Percentiles rank a stretch among this genome's conserved stretches.
Evolutionary conservation across 2,797 vertebrate genomes (phyloP).

Genomic region (Sebastolobus altivelis): DNA sequence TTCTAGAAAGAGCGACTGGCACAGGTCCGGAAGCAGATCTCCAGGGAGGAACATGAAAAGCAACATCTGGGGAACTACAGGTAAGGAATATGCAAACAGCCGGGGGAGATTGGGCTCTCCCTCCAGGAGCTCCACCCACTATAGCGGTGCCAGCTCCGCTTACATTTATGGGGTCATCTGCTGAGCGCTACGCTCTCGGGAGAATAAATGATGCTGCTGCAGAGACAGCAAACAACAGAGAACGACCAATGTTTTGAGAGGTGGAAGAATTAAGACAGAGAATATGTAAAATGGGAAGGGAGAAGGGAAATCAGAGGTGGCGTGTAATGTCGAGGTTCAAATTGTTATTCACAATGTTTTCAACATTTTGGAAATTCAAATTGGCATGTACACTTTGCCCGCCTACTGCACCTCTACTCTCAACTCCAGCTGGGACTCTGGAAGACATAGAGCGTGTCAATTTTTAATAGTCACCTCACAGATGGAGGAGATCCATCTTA

Average conservation of each 20-base stretch:
- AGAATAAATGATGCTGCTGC: conserved; percentile 56
- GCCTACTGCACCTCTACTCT: conserved; percentile 18
- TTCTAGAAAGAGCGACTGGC: conserved; percentile 95
- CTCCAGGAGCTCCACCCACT: conserved; percentile 36
- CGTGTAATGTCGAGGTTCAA: conserved; percentile 16
- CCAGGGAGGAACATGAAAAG: conserved; percentile 96
- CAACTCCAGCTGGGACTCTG: conserved; percentile 48
- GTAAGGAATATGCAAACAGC: conserved; percentile 80
- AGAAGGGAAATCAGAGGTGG: conserved; percentile 1
- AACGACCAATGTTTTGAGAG: conserved; percentile 30
- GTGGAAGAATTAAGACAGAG: conserved; percentile 30
- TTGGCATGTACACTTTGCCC: conserved; percentile 19
- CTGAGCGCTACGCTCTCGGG: conserved; percentile 49
- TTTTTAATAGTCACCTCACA: conserved; percentile 70
- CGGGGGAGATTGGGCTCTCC: not conserved
- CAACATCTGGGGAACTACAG: conserved; percentile 98
- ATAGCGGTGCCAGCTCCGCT: conserved; percentile 39
- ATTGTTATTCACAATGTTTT: conserved; percentile 26
- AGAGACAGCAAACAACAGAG: conserved; percentile 35
- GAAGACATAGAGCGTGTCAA: conserved; percentile 47
- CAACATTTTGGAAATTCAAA: conserved; percentile 29
- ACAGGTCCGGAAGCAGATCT: conserved; percentile 96
- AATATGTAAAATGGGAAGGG: conserved; percentile 30
- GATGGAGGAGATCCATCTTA: conserved; percentile 62
- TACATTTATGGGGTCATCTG: conserved; percentile 72